Percentiles rank a stretch among this genome's conserved stretches.
Evolutionary conservation across 2,797 vertebrate genomes (phyloP).

Genomic region (Podarcis lilfordi): DNA sequence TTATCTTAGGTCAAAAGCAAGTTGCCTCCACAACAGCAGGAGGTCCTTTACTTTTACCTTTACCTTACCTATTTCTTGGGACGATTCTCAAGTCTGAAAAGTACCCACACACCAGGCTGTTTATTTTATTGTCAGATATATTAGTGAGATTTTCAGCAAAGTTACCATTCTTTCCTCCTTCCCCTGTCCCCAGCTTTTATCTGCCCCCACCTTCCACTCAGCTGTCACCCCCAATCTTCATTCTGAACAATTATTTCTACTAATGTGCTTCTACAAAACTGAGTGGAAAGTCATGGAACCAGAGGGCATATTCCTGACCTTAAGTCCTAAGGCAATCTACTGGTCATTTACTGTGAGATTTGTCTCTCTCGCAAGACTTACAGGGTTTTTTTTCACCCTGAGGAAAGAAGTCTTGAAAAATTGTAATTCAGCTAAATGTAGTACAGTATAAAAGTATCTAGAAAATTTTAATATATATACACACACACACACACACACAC

Average conservation of each 20-base stretch:
- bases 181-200: background rate
- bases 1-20: background rate
- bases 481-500: no score
- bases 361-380: conserved; percentile 29
- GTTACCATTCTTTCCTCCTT: background rate
- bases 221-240: conserved; percentile 21
- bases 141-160: background rate
- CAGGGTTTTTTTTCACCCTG: background rate
- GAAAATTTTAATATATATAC: no score
- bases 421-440: conserved; percentile 1
- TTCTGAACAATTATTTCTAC: background rate
- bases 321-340: conserved; percentile 15
- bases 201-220: background rate
- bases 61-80: background rate
- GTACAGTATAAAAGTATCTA: conserved; percentile 1
- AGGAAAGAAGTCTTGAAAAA: background rate
- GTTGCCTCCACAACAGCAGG: background rate
- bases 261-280: background rate
- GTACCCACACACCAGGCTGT: accelerated
- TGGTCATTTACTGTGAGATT: conserved; percentile 29
- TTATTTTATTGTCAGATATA: background rate
- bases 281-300: conserved; percentile 32
- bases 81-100: background rate
- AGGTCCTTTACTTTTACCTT: background rate
- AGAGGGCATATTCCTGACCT: conserved; percentile 17